Evolutionary conservation across 2,113 vertebrate species (phyloP).

Genomic region (Bombycilla garrulus): DNA sequence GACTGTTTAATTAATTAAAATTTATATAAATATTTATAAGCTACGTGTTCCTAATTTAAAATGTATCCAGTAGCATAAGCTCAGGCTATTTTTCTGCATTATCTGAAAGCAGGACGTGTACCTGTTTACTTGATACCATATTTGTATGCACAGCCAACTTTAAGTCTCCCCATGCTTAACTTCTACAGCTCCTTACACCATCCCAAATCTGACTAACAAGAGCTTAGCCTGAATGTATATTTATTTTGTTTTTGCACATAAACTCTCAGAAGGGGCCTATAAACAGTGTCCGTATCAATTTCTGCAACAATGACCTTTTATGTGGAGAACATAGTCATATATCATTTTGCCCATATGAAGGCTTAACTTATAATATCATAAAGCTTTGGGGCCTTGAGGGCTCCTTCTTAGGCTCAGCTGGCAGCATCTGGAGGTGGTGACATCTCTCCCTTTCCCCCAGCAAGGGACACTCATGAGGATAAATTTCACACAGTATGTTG

Average conservation of each 20-base stretch:
- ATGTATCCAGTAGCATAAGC: not conserved
- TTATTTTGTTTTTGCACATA: not conserved
- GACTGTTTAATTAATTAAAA: not conserved
- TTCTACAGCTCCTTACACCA: not conserved
- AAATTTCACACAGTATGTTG: not conserved
- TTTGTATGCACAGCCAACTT: not conserved
- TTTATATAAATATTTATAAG: not conserved
- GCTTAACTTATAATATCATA: not conserved
- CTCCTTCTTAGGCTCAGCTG: not conserved
- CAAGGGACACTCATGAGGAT: not conserved
- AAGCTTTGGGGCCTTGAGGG: not conserved
- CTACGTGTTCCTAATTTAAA: not conserved
- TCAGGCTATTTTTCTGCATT: not conserved
- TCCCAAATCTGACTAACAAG: not conserved
- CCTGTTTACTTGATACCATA: not conserved
- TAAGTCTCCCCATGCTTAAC: not conserved
- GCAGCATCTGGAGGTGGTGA: not conserved
- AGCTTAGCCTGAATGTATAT: not conserved
- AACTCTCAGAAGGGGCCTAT: not conserved
- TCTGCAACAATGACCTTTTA: not conserved
- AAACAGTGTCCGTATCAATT: not conserved
- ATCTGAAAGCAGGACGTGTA: not conserved
- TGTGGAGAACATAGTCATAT: not conserved
- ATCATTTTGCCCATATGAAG: not conserved
- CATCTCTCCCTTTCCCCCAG: not conserved